Evolutionary conservation across 2,113 vertebrate genomes (phyloP).

Genomic region (Bombycilla garrulus): DNA sequence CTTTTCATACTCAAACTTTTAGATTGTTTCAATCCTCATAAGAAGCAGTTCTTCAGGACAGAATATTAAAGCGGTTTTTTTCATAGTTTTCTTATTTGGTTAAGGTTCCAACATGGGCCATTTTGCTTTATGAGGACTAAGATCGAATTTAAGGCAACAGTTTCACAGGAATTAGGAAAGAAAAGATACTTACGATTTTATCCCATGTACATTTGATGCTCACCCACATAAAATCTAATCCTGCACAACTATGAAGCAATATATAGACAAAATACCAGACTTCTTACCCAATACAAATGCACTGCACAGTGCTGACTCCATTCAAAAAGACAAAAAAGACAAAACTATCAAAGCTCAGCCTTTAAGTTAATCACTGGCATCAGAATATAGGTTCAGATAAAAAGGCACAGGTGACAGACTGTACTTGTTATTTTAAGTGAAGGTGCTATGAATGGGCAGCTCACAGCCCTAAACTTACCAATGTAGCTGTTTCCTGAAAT

Average conservation of each 20-base stretch:
- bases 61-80: neutral
- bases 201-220: neutral
- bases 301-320: neutral
- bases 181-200: neutral
- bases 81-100: neutral
- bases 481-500: neutral
- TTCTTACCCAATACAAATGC: neutral
- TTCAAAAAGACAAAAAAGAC: neutral
- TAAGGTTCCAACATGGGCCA: neutral
- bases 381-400: neutral
- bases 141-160: neutral
- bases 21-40: neutral
- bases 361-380: neutral
- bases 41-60: neutral
- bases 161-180: neutral
- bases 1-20: neutral
- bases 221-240: neutral
- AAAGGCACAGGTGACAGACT: neutral
- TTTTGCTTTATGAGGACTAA: neutral
- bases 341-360: neutral
- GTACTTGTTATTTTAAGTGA: rapidly evolving
- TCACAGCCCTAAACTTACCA: neutral
- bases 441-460: neutral
- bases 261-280: neutral
- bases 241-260: neutral